These are phyloP conservation scores for Drosophila subsilvestris DNA, from an alignment of 2,888 invertebrate genomes.

Conservation along the genomic window DNA sequence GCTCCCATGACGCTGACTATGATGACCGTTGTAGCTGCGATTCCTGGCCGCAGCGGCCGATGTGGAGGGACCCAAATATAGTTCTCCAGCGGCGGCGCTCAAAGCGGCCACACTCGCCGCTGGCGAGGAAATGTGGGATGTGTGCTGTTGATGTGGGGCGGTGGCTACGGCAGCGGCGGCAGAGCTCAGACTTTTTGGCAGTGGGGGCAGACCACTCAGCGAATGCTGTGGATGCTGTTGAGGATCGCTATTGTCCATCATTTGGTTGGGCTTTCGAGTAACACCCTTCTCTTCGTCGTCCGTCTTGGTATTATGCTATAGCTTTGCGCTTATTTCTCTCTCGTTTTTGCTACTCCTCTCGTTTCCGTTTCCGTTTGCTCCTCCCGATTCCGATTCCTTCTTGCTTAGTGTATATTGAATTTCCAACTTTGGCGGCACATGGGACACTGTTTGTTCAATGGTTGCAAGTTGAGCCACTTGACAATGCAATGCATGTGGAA, in stretches of 20 bases:
- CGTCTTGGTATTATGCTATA: conserved; percentile 33
- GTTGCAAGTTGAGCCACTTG: conserved; percentile 98
- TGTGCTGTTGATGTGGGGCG: conserved; percentile 40
- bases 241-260: conserved; percentile 68
- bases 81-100: conserved; percentile 64
- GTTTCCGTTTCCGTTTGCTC: conserved; percentile 5
- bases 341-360: not conserved
- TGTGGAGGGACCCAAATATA: conserved; percentile 78
- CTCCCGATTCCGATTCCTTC: conserved; percentile 4
- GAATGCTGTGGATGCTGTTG: conserved; percentile 50
- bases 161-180: conserved; percentile 84
- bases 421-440: conserved; percentile 99
- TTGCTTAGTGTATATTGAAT: conserved; percentile 91
- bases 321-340: conserved; percentile 20
- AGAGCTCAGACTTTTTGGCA: conserved; percentile 94
- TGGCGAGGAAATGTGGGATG: conserved; percentile 54
- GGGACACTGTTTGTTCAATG: conserved; percentile 93
- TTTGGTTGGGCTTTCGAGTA: conserved; percentile 35
- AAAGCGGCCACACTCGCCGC: conserved; percentile 52
- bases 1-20: conserved; percentile 79
- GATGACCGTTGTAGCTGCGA: conserved; percentile 67
- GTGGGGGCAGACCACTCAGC: conserved; percentile 89
- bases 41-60: conserved; percentile 72
- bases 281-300: conserved; percentile 26
- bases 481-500: conserved; percentile 99